phyloP scores from a whole-genome alignment of 2,888 invertebrate genomes.

The Herminia tarsipennalis region DNA sequence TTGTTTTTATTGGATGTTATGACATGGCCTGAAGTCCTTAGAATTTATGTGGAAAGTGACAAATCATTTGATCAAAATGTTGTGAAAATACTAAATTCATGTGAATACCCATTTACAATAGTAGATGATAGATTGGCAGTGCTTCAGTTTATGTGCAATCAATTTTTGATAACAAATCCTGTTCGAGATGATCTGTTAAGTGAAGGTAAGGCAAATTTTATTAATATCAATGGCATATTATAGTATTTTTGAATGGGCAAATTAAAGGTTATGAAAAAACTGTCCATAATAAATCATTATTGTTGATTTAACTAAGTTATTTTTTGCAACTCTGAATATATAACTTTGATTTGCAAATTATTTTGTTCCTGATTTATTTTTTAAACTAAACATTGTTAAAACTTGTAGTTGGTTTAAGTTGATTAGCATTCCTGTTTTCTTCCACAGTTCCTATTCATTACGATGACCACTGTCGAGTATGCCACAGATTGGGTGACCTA shows the following conservation, averaged over 20 bases:
- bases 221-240: background rate
- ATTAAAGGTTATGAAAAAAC: too few species aligned
- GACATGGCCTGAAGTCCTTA: conserved; percentile 98
- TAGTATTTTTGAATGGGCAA: background rate
- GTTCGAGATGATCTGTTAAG: conserved; percentile 97
- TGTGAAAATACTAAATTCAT: conserved; percentile 88
- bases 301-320: too few species aligned
- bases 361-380: background rate
- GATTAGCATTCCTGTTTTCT: too few species aligned
- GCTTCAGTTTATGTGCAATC: conserved; percentile 96
- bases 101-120: conserved; percentile 95
- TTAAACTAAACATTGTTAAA: background rate
- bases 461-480: conserved; percentile 96
- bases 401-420: too few species aligned
- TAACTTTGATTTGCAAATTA: background rate
- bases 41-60: conserved; percentile 97
- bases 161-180: conserved; percentile 96
- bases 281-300: too few species aligned
- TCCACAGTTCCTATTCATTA: conserved; percentile 92
- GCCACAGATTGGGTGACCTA: conserved; percentile 96
- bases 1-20: conserved; percentile 97
- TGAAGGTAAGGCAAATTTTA: conserved; percentile 88
- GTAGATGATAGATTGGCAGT: conserved; percentile 92
- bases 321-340: too few species aligned
- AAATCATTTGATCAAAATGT: conserved; percentile 90